A percentile compares a stretch with the other conserved stretches of the same genome.
These are phyloP conservation scores for Polyodon spathula DNA, from an alignment of 2,113 vertebrate genomes.

Conservation along the genomic window DNA sequence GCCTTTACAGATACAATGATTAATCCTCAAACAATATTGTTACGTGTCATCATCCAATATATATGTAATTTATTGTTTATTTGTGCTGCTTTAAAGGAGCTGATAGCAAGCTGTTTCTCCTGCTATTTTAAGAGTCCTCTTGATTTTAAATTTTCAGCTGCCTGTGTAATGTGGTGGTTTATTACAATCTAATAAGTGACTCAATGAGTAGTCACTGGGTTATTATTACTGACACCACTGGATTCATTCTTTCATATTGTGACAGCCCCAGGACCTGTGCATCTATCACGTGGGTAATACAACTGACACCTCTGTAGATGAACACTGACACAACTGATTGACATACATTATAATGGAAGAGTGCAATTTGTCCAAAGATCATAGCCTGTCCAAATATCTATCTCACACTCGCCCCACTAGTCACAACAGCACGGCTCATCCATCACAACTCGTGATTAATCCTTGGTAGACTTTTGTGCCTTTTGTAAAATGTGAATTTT, in stretches of 20 bases:
- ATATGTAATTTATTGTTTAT: too few species aligned
- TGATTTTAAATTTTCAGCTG: background rate
- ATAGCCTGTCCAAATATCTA: conserved; percentile 53
- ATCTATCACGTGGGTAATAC: conserved; percentile 58
- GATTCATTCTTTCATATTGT: conserved; percentile 38
- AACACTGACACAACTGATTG: conserved; percentile 62
- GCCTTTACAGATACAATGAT: too few species aligned
- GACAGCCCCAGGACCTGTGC: conserved; percentile 30
- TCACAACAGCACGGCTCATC: conserved; percentile 49
- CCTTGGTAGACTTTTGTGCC: conserved; percentile 44
- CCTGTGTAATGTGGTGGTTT: conserved; percentile 37
- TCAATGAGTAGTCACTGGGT: conserved; percentile 43
- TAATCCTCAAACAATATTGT: too few species aligned
- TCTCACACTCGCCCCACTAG: conserved; percentile 46
- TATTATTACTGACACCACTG: conserved; percentile 44
- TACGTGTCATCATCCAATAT: too few species aligned
- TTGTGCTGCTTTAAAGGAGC: too few species aligned
- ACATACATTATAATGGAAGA: conserved; percentile 65
- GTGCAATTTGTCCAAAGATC: conserved; percentile 66
- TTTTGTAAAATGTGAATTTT: conserved; percentile 39
- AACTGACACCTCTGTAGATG: conserved; percentile 58
- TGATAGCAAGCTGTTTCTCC: too few species aligned
- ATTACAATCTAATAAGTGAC: conserved; percentile 42
- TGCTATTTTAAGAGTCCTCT: too few species aligned
- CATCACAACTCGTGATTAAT: conserved; percentile 67